Evolutionary conservation across 2,797 vertebrate species (phyloP).

Genomic region (Sylvilagus floridanus): DNA sequence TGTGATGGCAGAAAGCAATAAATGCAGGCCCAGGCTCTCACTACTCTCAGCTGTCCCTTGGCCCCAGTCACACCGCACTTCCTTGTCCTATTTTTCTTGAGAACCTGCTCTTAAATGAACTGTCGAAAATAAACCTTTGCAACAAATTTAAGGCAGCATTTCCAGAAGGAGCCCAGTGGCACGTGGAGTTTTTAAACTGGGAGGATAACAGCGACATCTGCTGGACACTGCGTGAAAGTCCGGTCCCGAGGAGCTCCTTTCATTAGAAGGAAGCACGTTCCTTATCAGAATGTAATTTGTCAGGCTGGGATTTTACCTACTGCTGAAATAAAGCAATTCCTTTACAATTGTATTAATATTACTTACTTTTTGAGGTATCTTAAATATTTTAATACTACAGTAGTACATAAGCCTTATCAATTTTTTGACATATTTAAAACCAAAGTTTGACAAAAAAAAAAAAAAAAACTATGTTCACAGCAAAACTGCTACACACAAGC

Average conservation of each 20-base stretch:
- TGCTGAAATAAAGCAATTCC: slow-evolving; percentile 1
- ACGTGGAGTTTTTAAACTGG: background rate
- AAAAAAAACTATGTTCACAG: too few relatives aligned
- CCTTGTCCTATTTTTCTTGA: background rate
- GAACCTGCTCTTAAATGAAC: background rate
- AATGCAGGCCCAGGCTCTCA: background rate
- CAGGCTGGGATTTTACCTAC: background rate
- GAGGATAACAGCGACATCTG: slow-evolving; percentile 56
- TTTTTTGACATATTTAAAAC: background rate
- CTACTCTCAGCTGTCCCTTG: background rate
- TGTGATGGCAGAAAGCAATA: background rate
- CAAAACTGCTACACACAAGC: too few relatives aligned
- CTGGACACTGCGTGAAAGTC: slow-evolving; percentile 2
- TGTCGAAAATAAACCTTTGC: background rate
- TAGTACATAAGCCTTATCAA: too few relatives aligned
- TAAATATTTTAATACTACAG: too few relatives aligned
- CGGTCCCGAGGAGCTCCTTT: background rate
- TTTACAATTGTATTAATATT: too few relatives aligned
- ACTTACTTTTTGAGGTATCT: background rate
- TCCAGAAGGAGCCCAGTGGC: accelerated
- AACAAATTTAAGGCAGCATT: background rate
- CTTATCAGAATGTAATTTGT: background rate
- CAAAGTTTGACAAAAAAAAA: background rate
- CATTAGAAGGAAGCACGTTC: background rate
- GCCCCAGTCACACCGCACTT: too few relatives aligned